Conservation (phyloP, 37 sponge, comb jelly and placozoan species). For the Aplysina aerophoba region DNA sequence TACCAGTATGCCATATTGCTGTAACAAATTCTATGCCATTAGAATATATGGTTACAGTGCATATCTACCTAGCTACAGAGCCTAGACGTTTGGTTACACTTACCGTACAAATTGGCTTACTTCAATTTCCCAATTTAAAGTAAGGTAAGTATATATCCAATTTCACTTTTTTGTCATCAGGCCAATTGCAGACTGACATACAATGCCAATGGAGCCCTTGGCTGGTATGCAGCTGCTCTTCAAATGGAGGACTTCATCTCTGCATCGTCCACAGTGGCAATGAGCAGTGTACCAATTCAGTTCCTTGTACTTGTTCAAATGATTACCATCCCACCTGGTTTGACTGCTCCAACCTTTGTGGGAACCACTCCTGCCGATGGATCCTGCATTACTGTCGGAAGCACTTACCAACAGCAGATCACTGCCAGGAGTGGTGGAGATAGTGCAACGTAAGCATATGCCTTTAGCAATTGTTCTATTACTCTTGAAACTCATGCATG, state of each 20-base stretch:
- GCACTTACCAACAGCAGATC: constrained; percentile 17
- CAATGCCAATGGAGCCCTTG: not conserved
- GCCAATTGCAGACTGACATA: not conserved
- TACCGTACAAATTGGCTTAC: no score
- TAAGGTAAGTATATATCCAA: no score
- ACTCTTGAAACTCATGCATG: not conserved
- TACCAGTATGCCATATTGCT: no score
- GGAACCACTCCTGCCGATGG: constrained; percentile 32
- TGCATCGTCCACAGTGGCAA: not conserved
- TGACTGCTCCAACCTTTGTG: not conserved
- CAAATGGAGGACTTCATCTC: constrained; percentile 51
- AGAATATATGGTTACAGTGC: no score
- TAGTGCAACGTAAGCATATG: constrained; percentile 19
- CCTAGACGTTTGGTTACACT: no score
- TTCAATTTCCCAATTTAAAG: no score
- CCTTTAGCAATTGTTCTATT: not conserved
- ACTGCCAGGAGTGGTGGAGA: constrained; percentile 17
- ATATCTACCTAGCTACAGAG: no score
- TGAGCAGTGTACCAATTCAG: constrained; percentile 59
- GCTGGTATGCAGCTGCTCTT: constrained; percentile 44
- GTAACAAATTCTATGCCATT: no score
- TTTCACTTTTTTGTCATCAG: not conserved
- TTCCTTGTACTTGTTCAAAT: constrained; percentile 21
- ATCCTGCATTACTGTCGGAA: constrained; percentile 30
- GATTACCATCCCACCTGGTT: no score